Evolutionary conservation across 2,888 invertebrate genomes (phyloP), one percentile per base, ranked within the genome.

Genomic region (Macaria notata): DNA sequence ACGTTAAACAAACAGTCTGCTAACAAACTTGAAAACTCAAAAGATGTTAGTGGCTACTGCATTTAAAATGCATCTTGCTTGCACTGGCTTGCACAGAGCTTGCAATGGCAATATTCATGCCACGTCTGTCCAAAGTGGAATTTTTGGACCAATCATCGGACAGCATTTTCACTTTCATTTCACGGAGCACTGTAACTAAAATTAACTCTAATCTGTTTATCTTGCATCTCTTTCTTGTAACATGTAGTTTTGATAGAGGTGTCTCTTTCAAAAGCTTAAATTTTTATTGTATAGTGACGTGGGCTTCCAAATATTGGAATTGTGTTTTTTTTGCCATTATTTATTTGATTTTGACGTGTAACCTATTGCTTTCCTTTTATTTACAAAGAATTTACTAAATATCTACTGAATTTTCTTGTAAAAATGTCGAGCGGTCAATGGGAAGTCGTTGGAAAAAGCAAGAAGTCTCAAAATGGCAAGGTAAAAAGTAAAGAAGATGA

Each of bases 401-500:
- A 70, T 69, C 65, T 66, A 47, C 50, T 43, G 52, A 66, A 64
- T 73, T 73, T 65, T 56, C 66, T 62, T 61, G 19, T 62, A 73
- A 86, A 63, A 68, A 91, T 91, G 90, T 88, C 90, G 66, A 88
- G 79, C 70, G 93, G 93, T 75, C 94, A 94, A 84, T 95, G 95
- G 95, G 94, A 94, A 93, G 93, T 94, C 68, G 95, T 95, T 58
- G 93, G 94, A 48, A 95, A 94, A 78, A 93, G 92, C 67, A 95
- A 95, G 78, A 91, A 91, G 75, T 81, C 88, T 45, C 88, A 94
- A 86, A 79, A 92, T 88, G 84, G 84, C 62, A 92, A 92, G 69
- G 80, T 87, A 45, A 90, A 89, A 80, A 80, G 57, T 59, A 92
- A 91, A 46, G 94, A 94, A 65, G 94, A 94, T 48, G 94, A 92